Evolutionary conservation across 2,888 invertebrate genomes (phyloP).

Genomic region (Xestia xanthographa): DNA sequence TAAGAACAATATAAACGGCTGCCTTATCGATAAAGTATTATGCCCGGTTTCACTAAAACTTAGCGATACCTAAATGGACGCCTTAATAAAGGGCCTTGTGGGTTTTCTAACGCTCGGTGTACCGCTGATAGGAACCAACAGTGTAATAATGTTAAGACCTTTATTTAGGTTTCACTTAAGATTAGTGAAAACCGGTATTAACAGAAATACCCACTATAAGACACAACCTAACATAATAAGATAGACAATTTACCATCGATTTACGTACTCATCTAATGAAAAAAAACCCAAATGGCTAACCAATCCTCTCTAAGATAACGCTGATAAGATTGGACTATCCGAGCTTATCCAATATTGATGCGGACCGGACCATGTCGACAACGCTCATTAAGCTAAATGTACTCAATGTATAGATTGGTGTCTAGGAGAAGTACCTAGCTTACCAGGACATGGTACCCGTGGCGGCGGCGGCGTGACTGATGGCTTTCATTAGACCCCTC

Average conservation of each 20-base stretch:
- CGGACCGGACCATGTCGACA: slow-evolving; percentile 51
- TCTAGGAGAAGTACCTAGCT: slow-evolving; percentile 53
- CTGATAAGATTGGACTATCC: slow-evolving; percentile 51
- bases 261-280: slow-evolving; percentile 30
- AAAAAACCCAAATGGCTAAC: slow-evolving; percentile 39
- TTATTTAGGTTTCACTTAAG: not conserved
- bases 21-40: not conserved
- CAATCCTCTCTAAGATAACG: slow-evolving; percentile 44
- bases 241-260: not conserved
- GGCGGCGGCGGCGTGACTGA: slow-evolving; percentile 71
- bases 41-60: not conserved
- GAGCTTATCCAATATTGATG: slow-evolving; percentile 57
- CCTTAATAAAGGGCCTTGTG: not conserved
- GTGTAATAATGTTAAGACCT: not conserved
- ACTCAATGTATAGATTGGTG: slow-evolving; percentile 57
- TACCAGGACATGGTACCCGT: slow-evolving; percentile 52
- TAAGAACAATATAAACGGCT: not conserved
- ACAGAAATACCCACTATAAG: not conserved
- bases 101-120: not conserved
- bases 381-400: slow-evolving; percentile 61
- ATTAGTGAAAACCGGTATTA: not conserved
- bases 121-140: too few species aligned
- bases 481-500: slow-evolving; percentile 77
- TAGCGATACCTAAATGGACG: not conserved
- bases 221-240: not conserved